Base-by-base conservation (phyloP, 2,797 vertebrate genomes). In the Anguilla marmorata region DNA sequence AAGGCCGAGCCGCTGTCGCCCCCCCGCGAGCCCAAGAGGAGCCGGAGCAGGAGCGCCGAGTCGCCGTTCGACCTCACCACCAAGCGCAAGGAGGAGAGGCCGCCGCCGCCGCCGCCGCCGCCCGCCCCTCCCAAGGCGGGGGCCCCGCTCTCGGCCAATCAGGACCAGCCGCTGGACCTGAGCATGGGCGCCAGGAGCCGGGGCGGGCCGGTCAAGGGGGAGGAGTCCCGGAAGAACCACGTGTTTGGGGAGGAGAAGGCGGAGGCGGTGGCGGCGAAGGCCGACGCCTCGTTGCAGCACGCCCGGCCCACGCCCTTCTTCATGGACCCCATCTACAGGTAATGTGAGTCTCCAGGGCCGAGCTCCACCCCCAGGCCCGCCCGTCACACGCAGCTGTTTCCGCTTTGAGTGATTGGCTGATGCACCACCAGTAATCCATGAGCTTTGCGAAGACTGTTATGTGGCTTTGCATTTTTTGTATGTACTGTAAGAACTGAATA, bases 241-340 rank as follows among this genome's bases (percentile, higher is more conserved):
- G 93, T 96, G 69, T 97, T 97, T 92, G 97, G 96, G 84, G 98
- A 98, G 87, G 97, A 97, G 92, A 98, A 97, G 92, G 94, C 95
- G 1, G 94, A 93, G 80, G 72, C 94, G 0, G 97, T 97, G 54
- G 93, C 95, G n/a, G 97, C 97, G 89, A 97, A 98, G 91, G 90
- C 96, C 0, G 98, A 99, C 89, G 95, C 97, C 63, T 98, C 98
- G 83, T 94, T 99, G 93, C 98, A 99, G 92, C 98, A 99, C 0
- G 98, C 99, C 90, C 97, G 98, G 90, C 98, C 98, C 45, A 99
- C 98, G 2, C 99, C 99, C 0, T 99, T 99, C 96, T 99, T 99
- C 92, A 99, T 99, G 98, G 99, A 99, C 94, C 99, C 99, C 41
- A 99, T 99, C 89, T 99, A 99, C 96, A 99, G 99, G 99, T 99